phyloP scores from a whole-genome alignment of 1,140 invertebrate genomes.

The Brachionus paranguensis region DNA sequence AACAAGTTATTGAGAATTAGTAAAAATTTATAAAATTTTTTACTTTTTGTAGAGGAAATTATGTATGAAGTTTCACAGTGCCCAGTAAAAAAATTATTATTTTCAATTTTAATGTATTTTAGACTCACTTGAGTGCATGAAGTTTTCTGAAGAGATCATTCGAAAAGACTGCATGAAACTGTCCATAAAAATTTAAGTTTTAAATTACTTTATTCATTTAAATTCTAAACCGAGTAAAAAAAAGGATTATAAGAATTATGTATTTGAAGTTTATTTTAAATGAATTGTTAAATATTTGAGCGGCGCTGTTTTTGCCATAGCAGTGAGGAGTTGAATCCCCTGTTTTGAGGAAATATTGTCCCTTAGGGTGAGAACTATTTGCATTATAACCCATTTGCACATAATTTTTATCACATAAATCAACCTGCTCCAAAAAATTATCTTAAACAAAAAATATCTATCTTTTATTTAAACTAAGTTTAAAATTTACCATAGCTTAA shows the following conservation, averaged over 20 bases:
- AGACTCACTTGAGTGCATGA: not conserved
- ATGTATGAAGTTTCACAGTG: too few relatives aligned
- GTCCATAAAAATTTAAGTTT: not conserved
- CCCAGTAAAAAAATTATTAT: too few relatives aligned
- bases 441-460: not conserved
- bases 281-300: not conserved
- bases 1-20: too few relatives aligned
- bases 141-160: not conserved
- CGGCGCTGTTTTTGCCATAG: not conserved
- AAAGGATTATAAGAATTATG: not conserved
- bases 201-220: not conserved
- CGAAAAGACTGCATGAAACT: not conserved
- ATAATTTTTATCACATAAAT: not conserved
- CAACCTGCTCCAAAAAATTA: not conserved
- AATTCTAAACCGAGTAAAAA: not conserved
- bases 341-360: not conserved
- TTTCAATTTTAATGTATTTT: not conserved
- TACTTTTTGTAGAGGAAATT: too few relatives aligned
- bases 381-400: not conserved
- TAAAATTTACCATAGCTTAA: not conserved
- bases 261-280: not conserved
- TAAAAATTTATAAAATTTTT: too few relatives aligned
- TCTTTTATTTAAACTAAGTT: not conserved
- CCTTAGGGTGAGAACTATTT: not conserved
- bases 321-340: not conserved